Evolutionary conservation across 1,140 invertebrate genomes (phyloP).

Genomic region (Trichonephila clavata): DNA sequence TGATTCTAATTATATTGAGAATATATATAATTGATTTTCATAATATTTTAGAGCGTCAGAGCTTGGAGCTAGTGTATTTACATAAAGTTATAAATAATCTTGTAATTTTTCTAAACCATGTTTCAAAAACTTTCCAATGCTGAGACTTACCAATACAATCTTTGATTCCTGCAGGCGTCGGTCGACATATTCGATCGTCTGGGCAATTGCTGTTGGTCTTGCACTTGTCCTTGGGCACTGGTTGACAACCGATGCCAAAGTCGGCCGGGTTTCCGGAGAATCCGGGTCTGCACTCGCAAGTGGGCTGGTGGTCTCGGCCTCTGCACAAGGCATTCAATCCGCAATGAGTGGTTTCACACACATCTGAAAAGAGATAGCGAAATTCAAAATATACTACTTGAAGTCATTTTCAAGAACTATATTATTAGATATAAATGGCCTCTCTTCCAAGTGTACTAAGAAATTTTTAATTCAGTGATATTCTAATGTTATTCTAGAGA

Average conservation of each 20-base stretch:
- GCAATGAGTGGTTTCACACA: constrained; percentile 81
- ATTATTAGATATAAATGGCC: no score
- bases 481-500: no score
- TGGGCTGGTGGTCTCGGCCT: constrained; percentile 81
- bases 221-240: constrained; percentile 84
- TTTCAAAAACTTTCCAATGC: neutral
- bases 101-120: neutral
- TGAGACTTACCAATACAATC: constrained; percentile 87
- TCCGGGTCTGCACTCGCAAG: constrained; percentile 85
- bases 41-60: no score
- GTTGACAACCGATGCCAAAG: constrained; percentile 76
- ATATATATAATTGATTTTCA: no score
- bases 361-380: constrained; percentile 73
- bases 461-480: no score
- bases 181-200: constrained; percentile 77
- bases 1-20: no score
- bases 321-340: constrained; percentile 88
- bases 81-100: neutral
- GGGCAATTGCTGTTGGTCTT: constrained; percentile 81
- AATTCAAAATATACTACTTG: no score
- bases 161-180: constrained; percentile 68
- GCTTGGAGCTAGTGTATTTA: no score
- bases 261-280: constrained; percentile 78
- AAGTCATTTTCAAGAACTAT: no score
- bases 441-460: no score